These are phyloP conservation scores for Paragorgia papillata DNA, from an alignment of 92 coral and sea anemone genomes.

Conservation along the genomic window DNA sequence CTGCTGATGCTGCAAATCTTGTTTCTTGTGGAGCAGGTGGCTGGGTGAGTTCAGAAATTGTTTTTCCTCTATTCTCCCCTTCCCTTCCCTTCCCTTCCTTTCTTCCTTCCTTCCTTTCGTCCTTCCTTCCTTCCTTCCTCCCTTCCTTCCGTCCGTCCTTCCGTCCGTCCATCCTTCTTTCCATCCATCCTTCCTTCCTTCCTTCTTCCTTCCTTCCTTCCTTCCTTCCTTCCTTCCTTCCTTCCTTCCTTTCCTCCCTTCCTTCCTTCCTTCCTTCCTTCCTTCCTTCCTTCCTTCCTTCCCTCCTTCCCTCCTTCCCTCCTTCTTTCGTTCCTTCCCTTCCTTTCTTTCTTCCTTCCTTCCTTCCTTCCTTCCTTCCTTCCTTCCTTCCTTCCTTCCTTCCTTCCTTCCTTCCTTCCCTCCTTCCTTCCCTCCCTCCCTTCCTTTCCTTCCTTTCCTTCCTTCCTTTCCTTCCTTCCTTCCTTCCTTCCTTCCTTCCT, in stretches of 20 bases:
- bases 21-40: slow-evolving; percentile 88
- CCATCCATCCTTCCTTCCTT: not conserved
- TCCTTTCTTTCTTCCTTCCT: not conserved
- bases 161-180: not conserved
- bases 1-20: slow-evolving; percentile 73
- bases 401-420: not conserved
- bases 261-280: too few relatives aligned
- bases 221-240: not conserved
- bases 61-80: not conserved
- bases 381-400: slow-evolving; percentile 4
- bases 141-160: not conserved
- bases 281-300: too few relatives aligned
- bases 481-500: slow-evolving; percentile 7
- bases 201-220: not conserved
- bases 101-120: not conserved
- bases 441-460: not conserved
- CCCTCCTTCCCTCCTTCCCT: too few relatives aligned
- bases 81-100: not conserved
- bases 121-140: slow-evolving; percentile 4
- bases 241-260: too few relatives aligned
- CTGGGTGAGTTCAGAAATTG: slow-evolving; percentile 66
- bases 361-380: slow-evolving; percentile 4
- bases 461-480: slow-evolving; percentile 4
- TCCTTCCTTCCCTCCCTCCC: not conserved
- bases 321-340: too few relatives aligned